Evolutionary conservation across 2,888 invertebrate genomes (phyloP).

Genomic region (Melanchra persicariae): DNA sequence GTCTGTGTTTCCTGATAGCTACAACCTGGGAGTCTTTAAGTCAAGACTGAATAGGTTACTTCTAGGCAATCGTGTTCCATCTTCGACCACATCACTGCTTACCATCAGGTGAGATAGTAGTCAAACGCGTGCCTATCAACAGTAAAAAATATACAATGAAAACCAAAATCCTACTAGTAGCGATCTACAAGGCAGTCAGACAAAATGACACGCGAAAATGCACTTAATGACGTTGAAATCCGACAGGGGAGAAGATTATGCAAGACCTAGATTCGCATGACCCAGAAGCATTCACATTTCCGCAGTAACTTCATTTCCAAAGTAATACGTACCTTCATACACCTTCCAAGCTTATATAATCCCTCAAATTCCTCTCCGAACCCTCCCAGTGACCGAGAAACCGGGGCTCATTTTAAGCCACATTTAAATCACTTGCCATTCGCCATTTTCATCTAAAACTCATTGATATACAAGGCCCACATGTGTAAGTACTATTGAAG

Average conservation of each 20-base stretch:
- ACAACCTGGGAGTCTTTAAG: no score
- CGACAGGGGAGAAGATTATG: slow-evolving; percentile 3
- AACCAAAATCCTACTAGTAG: no score
- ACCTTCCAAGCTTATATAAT: slow-evolving; percentile 25
- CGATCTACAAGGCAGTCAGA: not conserved
- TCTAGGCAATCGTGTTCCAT: no score
- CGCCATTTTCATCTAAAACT: slow-evolving; percentile 25
- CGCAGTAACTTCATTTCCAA: slow-evolving; percentile 6
- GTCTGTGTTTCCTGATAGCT: no score
- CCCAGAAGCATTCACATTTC: slow-evolving; percentile 24
- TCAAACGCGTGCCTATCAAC: no score
- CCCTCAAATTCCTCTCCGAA: slow-evolving; percentile 16
- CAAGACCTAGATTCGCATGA: slow-evolving; percentile 16
- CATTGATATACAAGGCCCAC: slow-evolving; percentile 45
- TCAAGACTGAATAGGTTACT: no score
- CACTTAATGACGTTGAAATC: not conserved
- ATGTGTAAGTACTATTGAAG: slow-evolving; percentile 50
- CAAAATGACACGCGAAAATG: not conserved
- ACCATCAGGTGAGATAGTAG: no score
- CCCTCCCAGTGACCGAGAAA: slow-evolving; percentile 27
- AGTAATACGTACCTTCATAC: not conserved
- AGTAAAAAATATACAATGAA: no score
- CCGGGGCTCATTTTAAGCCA: slow-evolving; percentile 24
- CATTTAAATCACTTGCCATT: slow-evolving; percentile 39
- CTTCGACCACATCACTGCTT: no score